Base-by-base conservation (phyloP, 2,797 vertebrate species). In the Pelochelys cantorii region DNA sequence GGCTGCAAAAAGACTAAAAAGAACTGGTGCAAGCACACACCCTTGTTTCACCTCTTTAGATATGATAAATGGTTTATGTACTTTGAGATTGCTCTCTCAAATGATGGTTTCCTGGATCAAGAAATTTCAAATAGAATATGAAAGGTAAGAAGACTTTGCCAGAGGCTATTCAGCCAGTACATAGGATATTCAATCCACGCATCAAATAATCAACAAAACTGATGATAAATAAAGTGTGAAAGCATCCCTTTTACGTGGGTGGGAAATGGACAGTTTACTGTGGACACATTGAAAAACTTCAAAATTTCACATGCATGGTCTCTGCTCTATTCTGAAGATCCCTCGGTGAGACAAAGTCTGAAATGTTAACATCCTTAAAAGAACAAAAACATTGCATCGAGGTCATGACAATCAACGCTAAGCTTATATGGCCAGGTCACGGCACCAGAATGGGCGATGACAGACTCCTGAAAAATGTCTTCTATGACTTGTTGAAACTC, bases 371-470 rank as follows among this genome's bases (percentile, higher is more conserved):
- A 34, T 68, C n/a, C 65, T 34, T 34, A 18, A n/a, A 68, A 68
- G 4, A 20, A 7, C 6, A 3, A 5, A 20, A 34, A 22, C 25
- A 25, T 10, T 27, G 10, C 18, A 37, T 37, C 5, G 1, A 12
- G n/a, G 18, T 9, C 22, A 71, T 20, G 17, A 71, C 22, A 4
- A 71, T 34, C 15, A 18, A 37, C 37, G 65, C 20, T 37, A 11
- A 71, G 65, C 65, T 11, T 71, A 71, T n/a, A 71, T 37, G 18
- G n/a, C 11, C n/a, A 22, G n/a, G 65, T 71, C 65, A 22, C 65
- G 37, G 22, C 18, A 71, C 6, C n/a, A 71, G 65, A 34, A 71
- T 37, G 3, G 65, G 65, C 3, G 18, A 71, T 37, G 65, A 68
- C n/a, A 68, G 65, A 71, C 65, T 37, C 65, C 34, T 23, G 65